phyloP scores from a whole-genome alignment of 2,797 vertebrate species.

The Nyctalus aviator region DNA sequence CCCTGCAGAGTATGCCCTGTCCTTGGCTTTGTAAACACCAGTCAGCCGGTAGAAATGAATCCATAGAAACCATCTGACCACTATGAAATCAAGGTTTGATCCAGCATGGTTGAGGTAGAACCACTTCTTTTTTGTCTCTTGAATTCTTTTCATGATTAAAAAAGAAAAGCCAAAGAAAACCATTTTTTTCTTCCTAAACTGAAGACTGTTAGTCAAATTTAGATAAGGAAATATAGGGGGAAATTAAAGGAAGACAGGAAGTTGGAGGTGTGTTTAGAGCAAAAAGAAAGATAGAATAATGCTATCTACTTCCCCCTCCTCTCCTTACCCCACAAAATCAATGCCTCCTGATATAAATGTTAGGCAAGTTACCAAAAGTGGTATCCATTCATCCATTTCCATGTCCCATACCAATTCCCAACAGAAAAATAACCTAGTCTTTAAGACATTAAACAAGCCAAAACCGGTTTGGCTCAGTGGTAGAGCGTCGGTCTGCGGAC shows the following conservation, averaged over 20 bases:
- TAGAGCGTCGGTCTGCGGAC: too few relatives aligned
- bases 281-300: not conserved
- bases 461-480: too few relatives aligned
- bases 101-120: not conserved
- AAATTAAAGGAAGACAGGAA: constrained; percentile 9
- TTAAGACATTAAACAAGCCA: not conserved
- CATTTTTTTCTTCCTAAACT: not conserved
- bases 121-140: not conserved
- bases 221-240: not conserved
- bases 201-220: not conserved
- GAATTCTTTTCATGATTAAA: not conserved
- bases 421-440: not conserved
- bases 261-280: not conserved
- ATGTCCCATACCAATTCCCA: not conserved
- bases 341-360: not conserved
- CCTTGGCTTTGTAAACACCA: not conserved
- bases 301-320: not conserved
- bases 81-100: not conserved
- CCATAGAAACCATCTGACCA: not conserved
- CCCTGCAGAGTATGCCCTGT: not conserved
- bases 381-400: not conserved
- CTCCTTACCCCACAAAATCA: not conserved
- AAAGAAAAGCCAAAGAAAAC: not conserved
- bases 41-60: not conserved
- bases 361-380: not conserved